These are phyloP conservation scores for Enteromius afrohamiltoni DNA, from an alignment of 2,797 vertebrate genomes.

Conservation along the genomic window DNA sequence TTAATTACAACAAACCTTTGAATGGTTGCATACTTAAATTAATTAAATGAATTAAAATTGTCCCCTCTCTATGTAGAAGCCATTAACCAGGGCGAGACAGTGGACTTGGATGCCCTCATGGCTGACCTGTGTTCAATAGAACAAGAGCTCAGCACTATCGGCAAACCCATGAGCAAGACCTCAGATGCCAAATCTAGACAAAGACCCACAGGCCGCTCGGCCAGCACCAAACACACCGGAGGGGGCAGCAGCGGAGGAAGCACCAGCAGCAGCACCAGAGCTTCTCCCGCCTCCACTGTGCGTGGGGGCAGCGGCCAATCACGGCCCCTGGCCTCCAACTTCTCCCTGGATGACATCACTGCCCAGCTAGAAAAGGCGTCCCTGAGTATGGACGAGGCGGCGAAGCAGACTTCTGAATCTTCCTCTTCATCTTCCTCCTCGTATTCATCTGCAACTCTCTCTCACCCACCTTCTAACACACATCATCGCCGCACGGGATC, in stretches of 20 bases:
- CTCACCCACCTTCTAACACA: slow-evolving; percentile 68
- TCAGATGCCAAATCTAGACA: slow-evolving; percentile 77
- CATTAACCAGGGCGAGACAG: slow-evolving; percentile 91
- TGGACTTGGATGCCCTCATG: slow-evolving; percentile 96
- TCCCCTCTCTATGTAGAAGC: slow-evolving; percentile 82
- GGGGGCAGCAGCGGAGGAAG: slow-evolving; percentile 78
- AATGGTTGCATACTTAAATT: neutral
- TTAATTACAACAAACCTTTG: neutral
- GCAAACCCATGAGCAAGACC: slow-evolving; percentile 79
- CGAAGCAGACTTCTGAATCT: slow-evolving; percentile 80
- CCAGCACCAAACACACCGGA: slow-evolving; percentile 74
- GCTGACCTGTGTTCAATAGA: slow-evolving; percentile 97
- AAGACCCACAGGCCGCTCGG: slow-evolving; percentile 81
- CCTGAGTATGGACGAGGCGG: slow-evolving; percentile 94
- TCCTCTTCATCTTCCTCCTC: slow-evolving; percentile 74
- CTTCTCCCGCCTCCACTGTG: slow-evolving; percentile 82
- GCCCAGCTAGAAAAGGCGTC: slow-evolving; percentile 90
- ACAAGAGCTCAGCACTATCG: slow-evolving; percentile 91
- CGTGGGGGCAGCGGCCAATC: slow-evolving; percentile 71
- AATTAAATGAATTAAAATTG: neutral
- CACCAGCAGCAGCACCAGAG: slow-evolving; percentile 87
- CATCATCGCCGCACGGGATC: slow-evolving; percentile 92
- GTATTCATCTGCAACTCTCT: slow-evolving; percentile 68
- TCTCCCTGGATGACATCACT: slow-evolving; percentile 96
- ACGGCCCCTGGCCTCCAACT: slow-evolving; percentile 85